phyloP scores from a whole-genome alignment of 2,113 vertebrate species.

The Upupa epops region DNA sequence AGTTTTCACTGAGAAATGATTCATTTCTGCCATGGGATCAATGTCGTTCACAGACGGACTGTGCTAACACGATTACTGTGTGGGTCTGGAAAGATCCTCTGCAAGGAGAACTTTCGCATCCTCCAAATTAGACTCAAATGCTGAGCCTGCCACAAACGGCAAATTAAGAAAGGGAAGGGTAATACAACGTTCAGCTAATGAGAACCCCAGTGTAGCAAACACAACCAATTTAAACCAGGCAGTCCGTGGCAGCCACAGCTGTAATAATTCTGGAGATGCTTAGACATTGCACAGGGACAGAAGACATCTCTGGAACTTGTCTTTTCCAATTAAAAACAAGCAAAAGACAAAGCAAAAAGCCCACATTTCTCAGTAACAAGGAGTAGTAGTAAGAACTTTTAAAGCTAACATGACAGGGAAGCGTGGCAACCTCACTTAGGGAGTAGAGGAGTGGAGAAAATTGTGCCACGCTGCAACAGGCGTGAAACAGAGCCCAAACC shows the following conservation, averaged over 20 bases:
- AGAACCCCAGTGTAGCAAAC: slow-evolving; percentile 6
- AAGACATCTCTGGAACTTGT: not conserved
- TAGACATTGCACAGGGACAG: not conserved
- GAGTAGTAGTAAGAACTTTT: not conserved
- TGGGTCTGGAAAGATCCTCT: not conserved
- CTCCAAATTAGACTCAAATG: not conserved
- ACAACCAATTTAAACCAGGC: slow-evolving; percentile 18
- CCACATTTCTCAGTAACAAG: not conserved
- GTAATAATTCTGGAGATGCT: slow-evolving; percentile 6
- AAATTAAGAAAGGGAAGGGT: slow-evolving; percentile 38
- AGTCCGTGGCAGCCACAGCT: not conserved
- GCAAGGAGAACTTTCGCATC: not conserved
- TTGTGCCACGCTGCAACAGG: not conserved
- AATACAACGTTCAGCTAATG: slow-evolving; percentile 22
- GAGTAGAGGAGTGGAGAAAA: not conserved
- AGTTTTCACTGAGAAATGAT: not conserved
- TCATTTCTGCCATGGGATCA: not conserved
- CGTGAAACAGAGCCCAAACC: not conserved
- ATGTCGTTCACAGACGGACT: not conserved
- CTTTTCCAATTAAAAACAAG: not conserved
- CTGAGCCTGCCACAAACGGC: not conserved
- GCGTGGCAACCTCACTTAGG: not conserved
- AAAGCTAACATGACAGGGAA: not conserved
- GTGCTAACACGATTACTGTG: not conserved
- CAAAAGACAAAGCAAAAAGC: not conserved